phyloP scores from a whole-genome alignment of 1,140 invertebrate species.

The Bemisia tabaci region DNA sequence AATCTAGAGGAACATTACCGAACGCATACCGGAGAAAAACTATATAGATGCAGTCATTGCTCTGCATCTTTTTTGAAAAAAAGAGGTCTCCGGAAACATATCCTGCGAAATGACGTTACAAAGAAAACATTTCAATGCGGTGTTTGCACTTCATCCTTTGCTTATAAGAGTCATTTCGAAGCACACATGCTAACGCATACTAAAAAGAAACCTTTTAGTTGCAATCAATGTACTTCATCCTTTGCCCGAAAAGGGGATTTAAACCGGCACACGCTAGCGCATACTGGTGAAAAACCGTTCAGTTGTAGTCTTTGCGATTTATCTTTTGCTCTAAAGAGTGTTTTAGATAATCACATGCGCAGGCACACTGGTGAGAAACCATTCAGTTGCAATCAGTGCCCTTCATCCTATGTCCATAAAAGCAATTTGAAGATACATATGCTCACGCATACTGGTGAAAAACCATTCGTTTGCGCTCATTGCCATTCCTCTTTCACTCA shows the following conservation, averaged over 20 bases:
- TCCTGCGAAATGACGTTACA: too few species aligned
- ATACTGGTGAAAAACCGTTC: conserved; percentile 63
- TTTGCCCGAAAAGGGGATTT: conserved; percentile 2
- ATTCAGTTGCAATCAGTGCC: conserved; percentile 34
- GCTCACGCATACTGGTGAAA: conserved; percentile 20
- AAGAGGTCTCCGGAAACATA: too few species aligned
- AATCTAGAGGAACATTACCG: neutral
- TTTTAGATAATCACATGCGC: conserved; percentile 33
- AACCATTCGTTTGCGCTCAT: conserved; percentile 37
- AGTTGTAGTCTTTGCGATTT: conserved; percentile 45
- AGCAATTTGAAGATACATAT: conserved; percentile 16
- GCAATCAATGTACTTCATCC: too few species aligned
- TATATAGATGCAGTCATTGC: neutral
- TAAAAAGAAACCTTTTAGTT: too few species aligned
- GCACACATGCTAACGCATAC: too few species aligned
- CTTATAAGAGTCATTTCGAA: too few species aligned
- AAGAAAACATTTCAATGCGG: too few species aligned
- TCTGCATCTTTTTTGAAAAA: too few species aligned
- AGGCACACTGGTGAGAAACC: conserved; percentile 44
- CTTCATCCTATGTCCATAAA: conserved; percentile 34
- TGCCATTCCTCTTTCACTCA: conserved; percentile 46
- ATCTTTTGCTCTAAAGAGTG: conserved; percentile 7
- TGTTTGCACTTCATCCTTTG: too few species aligned
- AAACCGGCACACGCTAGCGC: conserved; percentile 42
- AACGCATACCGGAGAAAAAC: neutral